Evolutionary conservation across 2,113 vertebrate species (phyloP), one percentile per base, ranked within the genome.

Genomic region (Dendrocopos noguchii): DNA sequence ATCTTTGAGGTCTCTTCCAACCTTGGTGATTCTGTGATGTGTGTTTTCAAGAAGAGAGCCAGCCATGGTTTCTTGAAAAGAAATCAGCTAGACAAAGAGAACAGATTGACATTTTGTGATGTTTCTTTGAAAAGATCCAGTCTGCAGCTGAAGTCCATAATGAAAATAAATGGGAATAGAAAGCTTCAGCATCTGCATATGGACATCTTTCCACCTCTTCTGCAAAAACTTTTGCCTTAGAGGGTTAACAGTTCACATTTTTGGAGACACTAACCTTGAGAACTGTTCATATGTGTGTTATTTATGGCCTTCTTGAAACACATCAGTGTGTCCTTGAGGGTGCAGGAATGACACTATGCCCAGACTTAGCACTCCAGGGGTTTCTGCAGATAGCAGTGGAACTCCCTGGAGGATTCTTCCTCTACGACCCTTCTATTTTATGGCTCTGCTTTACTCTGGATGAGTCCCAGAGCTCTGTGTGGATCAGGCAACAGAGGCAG

Each of bases 291-390:
- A 47, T 16, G 12, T 6, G 12, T 50, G 31, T 80, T 95, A 89
- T 93, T 96, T 92, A 80, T 53, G 53, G 25, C 42, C 50, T 87
- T 68, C 60, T 93, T 82, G 56, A 87, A 85, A 42, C 17, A 59
- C 34, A 77, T 67, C 33, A 59, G 10, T 29, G 42, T 79, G 86
- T 88, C 80, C 92, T 93, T 94, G 90, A 74, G 27, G 33, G 47
- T 53, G 56, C 10, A 63, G 59, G 29, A 92, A 55, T 52, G 63
- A 88, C 80, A 75, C 12, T 0, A 1, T 15, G 18, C 59, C 55
- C 3, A 2, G 29, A 46, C 27, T 84, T 91, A 70, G 64, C 39
- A 31, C 77, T 79, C 73, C 2, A 4, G 61, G 61, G 31, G 10
- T 19, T 87, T 88, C 73, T 77, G 73, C 14, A 75, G 13, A 53